Percentiles rank a stretch among this genome's conserved stretches.
Evolutionary conservation across 2,888 invertebrate species (phyloP).

Genomic region (Drosophila buzzatii): DNA sequence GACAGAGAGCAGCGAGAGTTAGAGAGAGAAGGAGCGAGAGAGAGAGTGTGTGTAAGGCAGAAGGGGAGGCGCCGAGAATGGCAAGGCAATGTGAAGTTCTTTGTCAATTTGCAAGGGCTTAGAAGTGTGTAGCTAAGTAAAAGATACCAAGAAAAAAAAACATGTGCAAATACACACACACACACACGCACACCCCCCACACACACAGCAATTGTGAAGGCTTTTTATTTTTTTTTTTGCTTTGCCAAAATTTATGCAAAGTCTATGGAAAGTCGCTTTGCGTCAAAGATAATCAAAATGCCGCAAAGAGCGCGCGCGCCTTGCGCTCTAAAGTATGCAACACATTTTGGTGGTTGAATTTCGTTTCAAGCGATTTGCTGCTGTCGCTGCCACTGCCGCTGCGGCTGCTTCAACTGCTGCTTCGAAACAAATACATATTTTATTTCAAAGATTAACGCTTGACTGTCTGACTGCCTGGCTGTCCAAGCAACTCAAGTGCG

Average conservation of each 20-base stretch:
- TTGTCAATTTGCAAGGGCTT: constrained; percentile 78
- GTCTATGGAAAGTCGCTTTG: constrained; percentile 74
- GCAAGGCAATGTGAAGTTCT: constrained; percentile 62
- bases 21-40: background rate
- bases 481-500: constrained; percentile 4
- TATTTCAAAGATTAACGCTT: constrained; percentile 76
- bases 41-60: background rate
- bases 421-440: constrained; percentile 70
- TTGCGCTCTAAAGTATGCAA: constrained; percentile 65
- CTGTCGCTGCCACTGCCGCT: background rate
- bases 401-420: background rate
- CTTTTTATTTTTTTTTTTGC: constrained; percentile 32
- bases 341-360: constrained; percentile 66
- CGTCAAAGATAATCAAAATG: constrained; percentile 71
- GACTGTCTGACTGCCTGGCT: constrained; percentile 19
- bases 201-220: constrained; percentile 26
- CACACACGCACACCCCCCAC: constrained; percentile 9
- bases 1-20: background rate
- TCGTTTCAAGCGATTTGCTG: constrained; percentile 18
- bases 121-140: constrained; percentile 72
- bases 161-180: constrained; percentile 24
- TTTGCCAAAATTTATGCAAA: constrained; percentile 71
- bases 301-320: constrained; percentile 35
- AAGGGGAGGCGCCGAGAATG: background rate
- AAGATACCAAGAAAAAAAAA: constrained; percentile 56